Evolutionary conservation across 1,140 invertebrate genomes (phyloP).

Genomic region (Conus ventricosus): DNA sequence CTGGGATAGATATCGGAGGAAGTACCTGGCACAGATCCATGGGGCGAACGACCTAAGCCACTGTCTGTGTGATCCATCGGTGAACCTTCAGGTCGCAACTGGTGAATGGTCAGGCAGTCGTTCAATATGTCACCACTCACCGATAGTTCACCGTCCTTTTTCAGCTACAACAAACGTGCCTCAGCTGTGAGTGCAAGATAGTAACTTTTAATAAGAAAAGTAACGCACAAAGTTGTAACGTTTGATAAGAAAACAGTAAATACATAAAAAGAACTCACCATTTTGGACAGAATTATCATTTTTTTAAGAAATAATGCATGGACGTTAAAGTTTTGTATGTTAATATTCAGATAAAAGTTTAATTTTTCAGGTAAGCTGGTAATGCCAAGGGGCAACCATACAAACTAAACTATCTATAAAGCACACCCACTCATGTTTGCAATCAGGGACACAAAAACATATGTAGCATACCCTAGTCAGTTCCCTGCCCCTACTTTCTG

Average conservation of each 20-base stretch:
- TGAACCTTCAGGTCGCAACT: slow-evolving; percentile 56
- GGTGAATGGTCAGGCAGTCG: slow-evolving; percentile 67
- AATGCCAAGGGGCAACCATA: too few species aligned
- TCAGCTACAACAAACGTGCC: slow-evolving; percentile 48
- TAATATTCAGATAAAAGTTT: too few species aligned
- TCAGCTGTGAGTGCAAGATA: neutral
- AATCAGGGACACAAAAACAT: too few species aligned
- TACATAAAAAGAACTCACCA: neutral
- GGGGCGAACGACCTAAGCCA: slow-evolving; percentile 47
- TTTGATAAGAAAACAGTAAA: neutral
- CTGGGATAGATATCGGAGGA: slow-evolving; percentile 59
- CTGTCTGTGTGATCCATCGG: slow-evolving; percentile 58
- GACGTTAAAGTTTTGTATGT: too few species aligned
- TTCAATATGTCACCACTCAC: slow-evolving; percentile 56
- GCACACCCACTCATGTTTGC: too few species aligned
- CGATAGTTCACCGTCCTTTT: slow-evolving; percentile 54
- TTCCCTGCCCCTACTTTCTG: too few species aligned
- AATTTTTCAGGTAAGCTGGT: too few species aligned
- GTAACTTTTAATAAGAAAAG: neutral
- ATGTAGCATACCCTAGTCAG: too few species aligned
- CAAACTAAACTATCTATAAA: too few species aligned
- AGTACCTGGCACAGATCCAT: slow-evolving; percentile 46
- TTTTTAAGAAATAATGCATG: too few species aligned
- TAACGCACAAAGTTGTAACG: neutral
- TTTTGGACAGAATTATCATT: too few species aligned